Conservation (phyloP, 2,797 vertebrate genomes). For the Microhierax caerulescens region DNA sequence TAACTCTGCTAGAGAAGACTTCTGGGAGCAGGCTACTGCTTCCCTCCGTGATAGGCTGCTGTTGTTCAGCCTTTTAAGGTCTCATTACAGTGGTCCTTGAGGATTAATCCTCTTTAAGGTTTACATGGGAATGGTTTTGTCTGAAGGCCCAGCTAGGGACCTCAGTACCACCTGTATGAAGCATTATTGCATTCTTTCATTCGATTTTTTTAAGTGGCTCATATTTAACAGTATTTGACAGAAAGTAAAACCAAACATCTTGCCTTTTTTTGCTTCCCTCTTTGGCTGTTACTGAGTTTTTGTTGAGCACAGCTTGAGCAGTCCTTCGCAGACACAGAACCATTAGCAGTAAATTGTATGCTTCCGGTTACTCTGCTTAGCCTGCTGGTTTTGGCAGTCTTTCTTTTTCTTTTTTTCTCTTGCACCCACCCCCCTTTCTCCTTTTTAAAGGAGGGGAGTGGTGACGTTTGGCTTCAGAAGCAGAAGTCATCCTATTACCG, state of each 20-base stretch:
- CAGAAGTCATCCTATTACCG: not conserved
- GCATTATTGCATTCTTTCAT: constrained; percentile 26
- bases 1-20: constrained; percentile 85
- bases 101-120: constrained; percentile 95
- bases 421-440: not conserved
- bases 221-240: constrained; percentile 28
- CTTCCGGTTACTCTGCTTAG: not conserved
- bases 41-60: constrained; percentile 70
- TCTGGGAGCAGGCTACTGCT: constrained; percentile 75
- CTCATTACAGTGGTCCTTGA: constrained; percentile 89
- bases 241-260: constrained; percentile 24
- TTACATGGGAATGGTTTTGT: constrained; percentile 87
- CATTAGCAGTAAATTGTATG: not conserved
- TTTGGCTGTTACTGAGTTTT: constrained; percentile 9
- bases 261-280: not conserved
- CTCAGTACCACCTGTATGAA: constrained; percentile 81
- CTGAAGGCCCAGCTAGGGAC: constrained; percentile 79
- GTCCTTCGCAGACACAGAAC: constrained; percentile 8
- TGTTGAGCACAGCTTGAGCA: constrained; percentile 52
- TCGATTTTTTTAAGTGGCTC: not conserved
- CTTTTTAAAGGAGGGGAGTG: not conserved
- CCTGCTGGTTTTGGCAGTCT: constrained; percentile 42
- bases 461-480: not conserved
- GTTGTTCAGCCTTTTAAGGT: constrained; percentile 86
- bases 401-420: not conserved